Evolutionary conservation across 2,888 invertebrate species (phyloP).

Genomic region (Oscheius sp.): DNA sequence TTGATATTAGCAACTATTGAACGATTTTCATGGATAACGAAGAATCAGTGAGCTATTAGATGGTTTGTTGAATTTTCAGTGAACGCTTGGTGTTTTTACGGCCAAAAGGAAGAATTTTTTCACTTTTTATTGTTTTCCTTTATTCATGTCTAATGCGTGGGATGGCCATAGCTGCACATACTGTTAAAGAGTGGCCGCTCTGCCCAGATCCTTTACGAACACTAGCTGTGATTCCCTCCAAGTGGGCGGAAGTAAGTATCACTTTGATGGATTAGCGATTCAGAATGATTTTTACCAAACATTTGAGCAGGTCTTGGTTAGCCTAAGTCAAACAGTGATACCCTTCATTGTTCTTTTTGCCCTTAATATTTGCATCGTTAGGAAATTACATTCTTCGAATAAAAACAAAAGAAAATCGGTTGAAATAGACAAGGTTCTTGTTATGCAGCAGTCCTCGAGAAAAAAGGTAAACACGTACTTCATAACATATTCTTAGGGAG

Average conservation of each 20-base stretch:
- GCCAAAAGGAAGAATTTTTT: slow-evolving; percentile 42
- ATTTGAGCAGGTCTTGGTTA: slow-evolving; percentile 55
- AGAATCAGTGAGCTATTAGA: slow-evolving; percentile 41
- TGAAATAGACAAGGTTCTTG: slow-evolving; percentile 1
- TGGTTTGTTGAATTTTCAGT: slow-evolving; percentile 32
- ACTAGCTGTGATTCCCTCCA: slow-evolving; percentile 50
- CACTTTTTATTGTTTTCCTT: slow-evolving; percentile 43
- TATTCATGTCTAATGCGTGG: too few relatives aligned
- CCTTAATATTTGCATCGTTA: slow-evolving; percentile 54
- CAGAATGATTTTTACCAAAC: slow-evolving; percentile 27
- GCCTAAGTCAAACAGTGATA: slow-evolving; percentile 50
- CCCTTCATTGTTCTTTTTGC: slow-evolving; percentile 54
- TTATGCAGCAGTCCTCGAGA: background rate
- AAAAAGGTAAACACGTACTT: background rate
- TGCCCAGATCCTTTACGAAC: slow-evolving; percentile 57
- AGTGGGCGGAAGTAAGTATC: slow-evolving; percentile 54
- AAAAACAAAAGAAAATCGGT: slow-evolving; percentile 7
- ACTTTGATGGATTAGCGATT: background rate
- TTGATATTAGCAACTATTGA: slow-evolving; percentile 60
- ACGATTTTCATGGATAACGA: slow-evolving; percentile 59
- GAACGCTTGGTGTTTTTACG: slow-evolving; percentile 43
- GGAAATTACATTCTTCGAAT: slow-evolving; percentile 40
- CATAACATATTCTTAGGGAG: slow-evolving; percentile 8
- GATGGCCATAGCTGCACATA: slow-evolving; percentile 41
- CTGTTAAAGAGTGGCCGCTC: slow-evolving; percentile 48